A percentile compares a stretch with the other conserved stretches of the same genome.
These are phyloP conservation scores for Drosophila lowei DNA, from an alignment of 1,140 invertebrate genomes.

Conservation along the genomic window DNA sequence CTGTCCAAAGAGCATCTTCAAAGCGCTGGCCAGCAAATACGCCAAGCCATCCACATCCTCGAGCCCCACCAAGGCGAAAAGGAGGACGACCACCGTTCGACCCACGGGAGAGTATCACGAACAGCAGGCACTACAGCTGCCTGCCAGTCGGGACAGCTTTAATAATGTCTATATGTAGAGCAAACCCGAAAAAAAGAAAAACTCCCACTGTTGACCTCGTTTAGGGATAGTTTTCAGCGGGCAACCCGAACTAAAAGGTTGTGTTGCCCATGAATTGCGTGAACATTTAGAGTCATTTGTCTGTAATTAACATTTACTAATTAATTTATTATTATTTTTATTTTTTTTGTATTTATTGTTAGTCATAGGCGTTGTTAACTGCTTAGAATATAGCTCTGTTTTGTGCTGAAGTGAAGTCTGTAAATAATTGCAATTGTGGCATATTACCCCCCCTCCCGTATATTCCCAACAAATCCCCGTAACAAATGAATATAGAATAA, in stretches of 20 bases:
- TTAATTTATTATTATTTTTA: constrained; percentile 62
- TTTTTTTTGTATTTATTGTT: constrained; percentile 54
- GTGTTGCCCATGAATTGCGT: constrained; percentile 52
- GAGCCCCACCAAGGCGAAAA: constrained; percentile 16
- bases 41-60: constrained; percentile 80
- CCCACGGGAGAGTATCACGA: constrained; percentile 68
- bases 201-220: constrained; percentile 37
- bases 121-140: constrained; percentile 64
- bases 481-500: constrained; percentile 16
- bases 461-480: no score
- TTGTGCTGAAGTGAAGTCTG: constrained; percentile 41
- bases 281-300: constrained; percentile 76
- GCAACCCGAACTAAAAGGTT: constrained; percentile 20
- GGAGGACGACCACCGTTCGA: constrained; percentile 34
- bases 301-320: constrained; percentile 70
- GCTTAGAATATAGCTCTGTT: constrained; percentile 38
- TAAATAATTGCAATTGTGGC: constrained; percentile 73
- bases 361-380: constrained; percentile 69
- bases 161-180: constrained; percentile 63
- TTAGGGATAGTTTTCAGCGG: constrained; percentile 43
- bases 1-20: constrained; percentile 92
- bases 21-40: constrained; percentile 86
- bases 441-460: constrained; percentile 20
- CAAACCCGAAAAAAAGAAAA: no score
- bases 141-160: constrained; percentile 16